Base-by-base conservation (phyloP, 1,140 invertebrate genomes). In the Ceratosolen fusciceps region DNA sequence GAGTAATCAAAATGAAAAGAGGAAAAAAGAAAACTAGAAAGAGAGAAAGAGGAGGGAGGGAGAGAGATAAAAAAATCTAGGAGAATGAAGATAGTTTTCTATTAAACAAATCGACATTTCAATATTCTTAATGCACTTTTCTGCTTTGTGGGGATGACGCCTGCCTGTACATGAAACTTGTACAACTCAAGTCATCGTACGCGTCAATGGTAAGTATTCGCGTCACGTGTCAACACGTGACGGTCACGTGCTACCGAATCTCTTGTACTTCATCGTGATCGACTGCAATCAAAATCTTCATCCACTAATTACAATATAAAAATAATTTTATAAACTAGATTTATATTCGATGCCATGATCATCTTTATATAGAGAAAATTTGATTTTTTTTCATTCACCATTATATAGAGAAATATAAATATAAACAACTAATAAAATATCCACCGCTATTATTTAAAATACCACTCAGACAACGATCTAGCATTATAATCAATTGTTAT, bases 31-130 rank as follows among this genome's bases (percentile, higher is more conserved):
- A 7, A 43, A 5, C 2, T 16, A 26, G 31, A 26, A 60, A 26
- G 19, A 60, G 2, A 29, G 14, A 43, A 72, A 19, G 29, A 9
- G 54, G 5, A 16, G 21, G 49, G n/a, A 29, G 56, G 24, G n/a
- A 26, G 56, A 60, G 14, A 60, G 9, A 60, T 7, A 60, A 2
- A 26, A 47, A 68, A 31, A 34, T 8, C 9, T 34, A 3, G 34
- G 12, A 26, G 54, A 21, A 54, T 5, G 54, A 16, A 34, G n/a
- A n/a, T 3, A 72, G 29, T n/a, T 16, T 24, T 26, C 29, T 2
- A 85, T 84, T 81, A 86, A 86, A 90, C 89, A 90, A 90, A 90
- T 90, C 89, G 88, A 90, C 88, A 87, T 90, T 90, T 90, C 88
- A 90, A 90, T 90, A 90, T 90, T 89, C 87, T 87, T 90, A 90